Conservation (phyloP, 2,797 vertebrate genomes). For the Antrozous pallidus region DNA sequence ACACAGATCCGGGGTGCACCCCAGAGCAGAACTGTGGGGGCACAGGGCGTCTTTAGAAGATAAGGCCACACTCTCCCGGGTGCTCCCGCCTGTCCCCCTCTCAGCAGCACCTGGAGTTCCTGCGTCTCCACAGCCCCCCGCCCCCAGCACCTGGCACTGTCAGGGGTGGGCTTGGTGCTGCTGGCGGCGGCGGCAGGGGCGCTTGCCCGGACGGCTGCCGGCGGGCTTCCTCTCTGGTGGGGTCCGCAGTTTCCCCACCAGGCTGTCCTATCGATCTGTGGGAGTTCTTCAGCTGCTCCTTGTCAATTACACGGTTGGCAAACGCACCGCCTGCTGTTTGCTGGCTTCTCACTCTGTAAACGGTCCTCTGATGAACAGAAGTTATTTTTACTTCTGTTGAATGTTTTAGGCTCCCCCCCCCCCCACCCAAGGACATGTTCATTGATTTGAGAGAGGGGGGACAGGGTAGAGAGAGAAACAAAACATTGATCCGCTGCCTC, state of each 20-base stretch:
- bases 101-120: neutral
- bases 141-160: neutral
- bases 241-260: rapidly evolving
- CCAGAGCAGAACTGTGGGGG: neutral
- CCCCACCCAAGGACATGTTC: neutral
- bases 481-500: neutral
- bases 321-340: neutral
- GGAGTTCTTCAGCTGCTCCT: neutral
- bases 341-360: neutral
- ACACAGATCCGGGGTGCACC: rapidly evolving
- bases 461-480: neutral
- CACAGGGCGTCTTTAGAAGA: neutral
- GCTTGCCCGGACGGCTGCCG: rapidly evolving
- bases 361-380: neutral
- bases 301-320: rapidly evolving
- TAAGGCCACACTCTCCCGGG: neutral
- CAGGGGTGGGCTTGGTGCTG: rapidly evolving
- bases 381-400: neutral
- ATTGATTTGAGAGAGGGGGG: neutral
- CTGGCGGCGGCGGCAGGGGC: rapidly evolving
- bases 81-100: neutral
- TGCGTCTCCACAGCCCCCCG: neutral
- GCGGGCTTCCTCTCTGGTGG: rapidly evolving
- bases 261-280: neutral
- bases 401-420: neutral